Percentiles rank a stretch among this genome's conserved stretches.
Conservation (phyloP, 2,113 vertebrate genomes). For the Phalacrocorax carbo region DNA sequence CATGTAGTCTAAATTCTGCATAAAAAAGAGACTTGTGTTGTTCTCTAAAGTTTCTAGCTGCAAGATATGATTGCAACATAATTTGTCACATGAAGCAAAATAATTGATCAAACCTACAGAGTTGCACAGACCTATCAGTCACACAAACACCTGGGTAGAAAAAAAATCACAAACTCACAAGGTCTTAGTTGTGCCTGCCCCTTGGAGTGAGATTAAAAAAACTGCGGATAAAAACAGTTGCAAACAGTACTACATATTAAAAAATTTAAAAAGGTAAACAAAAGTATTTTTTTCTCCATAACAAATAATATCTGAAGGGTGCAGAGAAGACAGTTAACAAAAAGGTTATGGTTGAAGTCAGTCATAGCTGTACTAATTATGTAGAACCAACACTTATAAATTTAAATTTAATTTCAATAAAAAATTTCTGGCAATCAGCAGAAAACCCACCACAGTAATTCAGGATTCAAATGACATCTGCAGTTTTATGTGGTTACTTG, state of each 20-base stretch:
- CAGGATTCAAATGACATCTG: neutral
- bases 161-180: neutral
- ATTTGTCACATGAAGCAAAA: conserved; percentile 2
- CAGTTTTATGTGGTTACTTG: neutral
- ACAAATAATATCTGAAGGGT: neutral
- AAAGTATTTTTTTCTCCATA: neutral
- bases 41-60: neutral
- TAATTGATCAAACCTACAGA: neutral
- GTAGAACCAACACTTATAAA: neutral
- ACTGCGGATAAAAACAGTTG: neutral
- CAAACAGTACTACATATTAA: neutral
- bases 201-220: neutral
- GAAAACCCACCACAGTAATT: neutral
- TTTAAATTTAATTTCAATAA: neutral
- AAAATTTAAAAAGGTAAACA: neutral
- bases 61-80: neutral
- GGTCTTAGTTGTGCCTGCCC: neutral
- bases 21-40: neutral
- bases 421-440: neutral
- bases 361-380: neutral
- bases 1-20: conserved; percentile 22
- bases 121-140: neutral
- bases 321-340: neutral
- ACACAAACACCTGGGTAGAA: neutral
- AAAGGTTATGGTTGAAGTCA: neutral